Conservation (phyloP, 1,140 invertebrate genomes). For the Calycopis cecrops region DNA sequence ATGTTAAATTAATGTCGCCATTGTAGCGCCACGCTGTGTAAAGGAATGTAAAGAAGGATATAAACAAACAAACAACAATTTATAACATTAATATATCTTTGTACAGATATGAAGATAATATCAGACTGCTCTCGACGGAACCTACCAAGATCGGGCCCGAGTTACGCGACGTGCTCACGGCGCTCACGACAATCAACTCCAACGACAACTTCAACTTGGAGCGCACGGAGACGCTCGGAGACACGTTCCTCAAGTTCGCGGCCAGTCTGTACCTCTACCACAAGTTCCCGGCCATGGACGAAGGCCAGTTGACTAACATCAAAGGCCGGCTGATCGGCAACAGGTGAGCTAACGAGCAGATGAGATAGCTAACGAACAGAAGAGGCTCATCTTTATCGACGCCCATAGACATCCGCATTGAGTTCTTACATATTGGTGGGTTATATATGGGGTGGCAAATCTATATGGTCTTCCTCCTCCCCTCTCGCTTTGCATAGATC, state of each 20-base stretch:
- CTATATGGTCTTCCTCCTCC: too few relatives aligned
- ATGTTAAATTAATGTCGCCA: too few relatives aligned
- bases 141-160: constrained; percentile 41
- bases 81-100: constrained; percentile 11
- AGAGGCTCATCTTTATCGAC: too few relatives aligned
- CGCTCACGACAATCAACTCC: constrained; percentile 82
- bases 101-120: constrained; percentile 48
- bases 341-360: constrained; percentile 77
- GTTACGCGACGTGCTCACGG: constrained; percentile 73
- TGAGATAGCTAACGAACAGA: too few relatives aligned
- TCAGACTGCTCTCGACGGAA: constrained; percentile 32
- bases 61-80: too few relatives aligned
- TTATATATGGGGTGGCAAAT: too few relatives aligned
- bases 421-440: too few relatives aligned
- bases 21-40: too few relatives aligned
- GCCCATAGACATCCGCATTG: too few relatives aligned
- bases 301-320: constrained; percentile 85
- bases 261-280: constrained; percentile 83
- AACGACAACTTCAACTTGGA: constrained; percentile 90
- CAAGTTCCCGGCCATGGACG: constrained; percentile 80
- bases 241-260: constrained; percentile 91
- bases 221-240: constrained; percentile 89
- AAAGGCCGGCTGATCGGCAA: constrained; percentile 89
- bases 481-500: too few relatives aligned
- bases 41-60: too few relatives aligned